Percentiles rank a stretch among this genome's conserved stretches.
phyloP scores from a whole-genome alignment of 1,140 invertebrate genomes.

The Bicyclus anynana region DNA sequence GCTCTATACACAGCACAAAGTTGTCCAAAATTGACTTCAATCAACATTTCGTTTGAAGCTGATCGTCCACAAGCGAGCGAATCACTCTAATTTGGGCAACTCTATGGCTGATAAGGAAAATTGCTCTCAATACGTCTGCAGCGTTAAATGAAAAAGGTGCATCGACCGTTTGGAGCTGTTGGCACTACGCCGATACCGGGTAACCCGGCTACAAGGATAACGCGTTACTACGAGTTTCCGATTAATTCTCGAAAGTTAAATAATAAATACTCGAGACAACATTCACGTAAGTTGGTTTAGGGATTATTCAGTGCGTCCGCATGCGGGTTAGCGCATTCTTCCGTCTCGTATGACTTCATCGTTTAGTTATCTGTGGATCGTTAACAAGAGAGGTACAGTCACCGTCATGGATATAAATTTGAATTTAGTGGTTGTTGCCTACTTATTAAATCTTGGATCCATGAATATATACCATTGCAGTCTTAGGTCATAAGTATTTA shows the following conservation, averaged over 20 bases:
- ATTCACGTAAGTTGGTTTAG: no score
- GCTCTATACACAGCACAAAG: no score
- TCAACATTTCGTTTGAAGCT: not conserved
- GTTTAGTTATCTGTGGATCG: no score
- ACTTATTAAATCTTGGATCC: no score
- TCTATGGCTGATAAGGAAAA: conserved; percentile 23
- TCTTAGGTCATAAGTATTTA: no score
- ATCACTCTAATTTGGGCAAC: conserved; percentile 24
- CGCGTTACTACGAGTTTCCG: conserved; percentile 13
- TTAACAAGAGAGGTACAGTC: no score
- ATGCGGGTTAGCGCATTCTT: no score
- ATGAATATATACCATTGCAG: no score
- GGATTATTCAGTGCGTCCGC: no score
- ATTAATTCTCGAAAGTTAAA: not conserved
- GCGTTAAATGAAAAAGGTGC: conserved; percentile 28
- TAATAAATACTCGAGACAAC: not conserved
- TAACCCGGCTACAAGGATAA: conserved; percentile 8
- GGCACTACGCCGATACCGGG: conserved; percentile 23
- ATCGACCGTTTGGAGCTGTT: conserved; percentile 23
- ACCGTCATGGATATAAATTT: no score
- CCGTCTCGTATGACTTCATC: no score
- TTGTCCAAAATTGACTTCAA: not conserved
- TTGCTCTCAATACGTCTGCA: conserved; percentile 17
- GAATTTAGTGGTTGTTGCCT: no score
- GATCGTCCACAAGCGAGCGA: not conserved